These are phyloP conservation scores for Cathartes aura DNA, from an alignment of 2,113 vertebrate genomes.

Conservation along the genomic window DNA sequence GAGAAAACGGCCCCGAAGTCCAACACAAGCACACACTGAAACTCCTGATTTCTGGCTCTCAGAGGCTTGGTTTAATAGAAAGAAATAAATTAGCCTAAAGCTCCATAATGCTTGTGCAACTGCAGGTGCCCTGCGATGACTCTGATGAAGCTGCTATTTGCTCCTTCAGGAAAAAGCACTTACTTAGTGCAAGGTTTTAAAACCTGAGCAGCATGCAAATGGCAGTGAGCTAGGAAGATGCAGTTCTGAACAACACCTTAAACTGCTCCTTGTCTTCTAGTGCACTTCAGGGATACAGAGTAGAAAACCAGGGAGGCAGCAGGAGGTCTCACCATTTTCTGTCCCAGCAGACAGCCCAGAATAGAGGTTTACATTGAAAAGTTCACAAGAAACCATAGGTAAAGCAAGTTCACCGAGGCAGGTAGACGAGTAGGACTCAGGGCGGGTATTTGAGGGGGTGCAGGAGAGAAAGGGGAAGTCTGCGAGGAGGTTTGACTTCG, in stretches of 20 bases:
- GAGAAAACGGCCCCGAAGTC: background rate
- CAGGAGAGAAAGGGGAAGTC: slow-evolving; percentile 32
- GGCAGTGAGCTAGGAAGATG: slow-evolving; percentile 55
- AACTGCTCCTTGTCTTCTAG: background rate
- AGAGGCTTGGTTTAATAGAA: slow-evolving; percentile 13
- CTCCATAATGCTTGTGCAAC: slow-evolving; percentile 13
- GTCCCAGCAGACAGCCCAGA: background rate
- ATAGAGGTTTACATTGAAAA: background rate
- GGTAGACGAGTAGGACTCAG: background rate
- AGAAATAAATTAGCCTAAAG: slow-evolving; percentile 60
- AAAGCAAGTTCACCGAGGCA: background rate
- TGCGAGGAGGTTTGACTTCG: background rate
- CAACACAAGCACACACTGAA: background rate
- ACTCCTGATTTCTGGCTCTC: slow-evolving; percentile 1
- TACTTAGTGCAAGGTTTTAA: slow-evolving; percentile 63
- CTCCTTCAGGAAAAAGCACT: slow-evolving; percentile 57
- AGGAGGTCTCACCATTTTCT: background rate
- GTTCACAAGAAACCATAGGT: background rate
- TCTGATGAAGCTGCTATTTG: slow-evolving; percentile 60
- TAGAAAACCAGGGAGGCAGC: slow-evolving; percentile 9
- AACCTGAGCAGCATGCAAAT: slow-evolving; percentile 69
- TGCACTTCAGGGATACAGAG: slow-evolving; percentile 25
- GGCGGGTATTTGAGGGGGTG: background rate
- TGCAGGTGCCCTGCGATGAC: slow-evolving; percentile 53
- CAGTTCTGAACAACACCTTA: slow-evolving; percentile 37